Percentiles rank a stretch among this genome's conserved stretches.
Conservation (phyloP, 1,140 invertebrate genomes). For the Drosophila eugracilis region DNA sequence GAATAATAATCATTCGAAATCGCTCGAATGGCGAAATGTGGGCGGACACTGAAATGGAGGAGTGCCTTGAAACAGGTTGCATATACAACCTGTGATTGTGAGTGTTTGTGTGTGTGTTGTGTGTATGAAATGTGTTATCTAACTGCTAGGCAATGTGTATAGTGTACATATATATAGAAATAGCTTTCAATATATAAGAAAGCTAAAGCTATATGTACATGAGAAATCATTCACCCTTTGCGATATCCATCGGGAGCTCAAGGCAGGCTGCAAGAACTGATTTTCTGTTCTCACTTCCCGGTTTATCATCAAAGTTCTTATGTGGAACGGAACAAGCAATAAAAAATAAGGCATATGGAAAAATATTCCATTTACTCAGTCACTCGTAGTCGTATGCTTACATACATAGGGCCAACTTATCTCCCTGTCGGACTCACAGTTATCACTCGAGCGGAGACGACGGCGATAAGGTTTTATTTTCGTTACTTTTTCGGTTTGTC, state of each 20-base stretch:
- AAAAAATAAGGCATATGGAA: neutral
- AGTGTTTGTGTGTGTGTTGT: no score
- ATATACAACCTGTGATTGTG: neutral
- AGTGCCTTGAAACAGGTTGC: slow-evolving; percentile 29
- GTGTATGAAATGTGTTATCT: slow-evolving; percentile 11
- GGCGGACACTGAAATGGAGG: slow-evolving; percentile 8
- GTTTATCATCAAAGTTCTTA: slow-evolving; percentile 35
- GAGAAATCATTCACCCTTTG: slow-evolving; percentile 26
- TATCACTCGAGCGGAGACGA: slow-evolving; percentile 60
- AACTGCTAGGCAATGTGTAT: slow-evolving; percentile 8
- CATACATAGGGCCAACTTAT: slow-evolving; percentile 59
- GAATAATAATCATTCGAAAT: slow-evolving; percentile 26
- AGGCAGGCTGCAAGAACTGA: slow-evolving; percentile 1
- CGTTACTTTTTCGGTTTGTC: slow-evolving; percentile 45
- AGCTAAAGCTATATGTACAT: neutral
- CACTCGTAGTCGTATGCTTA: slow-evolving; percentile 13
- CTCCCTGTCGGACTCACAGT: slow-evolving; percentile 50
- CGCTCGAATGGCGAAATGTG: slow-evolving; percentile 10
- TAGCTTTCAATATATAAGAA: no score
- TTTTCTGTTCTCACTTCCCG: slow-evolving; percentile 15
- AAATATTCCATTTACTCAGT: slow-evolving; percentile 52
- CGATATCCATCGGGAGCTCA: slow-evolving; percentile 1
- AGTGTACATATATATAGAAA: neutral
- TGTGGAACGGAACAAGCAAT: slow-evolving; percentile 4
- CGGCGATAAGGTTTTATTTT: slow-evolving; percentile 66